Percentiles rank a stretch among this genome's conserved stretches.
Conservation (phyloP, 2,797 vertebrate genomes). For the Heterohyrax brucei region DNA sequence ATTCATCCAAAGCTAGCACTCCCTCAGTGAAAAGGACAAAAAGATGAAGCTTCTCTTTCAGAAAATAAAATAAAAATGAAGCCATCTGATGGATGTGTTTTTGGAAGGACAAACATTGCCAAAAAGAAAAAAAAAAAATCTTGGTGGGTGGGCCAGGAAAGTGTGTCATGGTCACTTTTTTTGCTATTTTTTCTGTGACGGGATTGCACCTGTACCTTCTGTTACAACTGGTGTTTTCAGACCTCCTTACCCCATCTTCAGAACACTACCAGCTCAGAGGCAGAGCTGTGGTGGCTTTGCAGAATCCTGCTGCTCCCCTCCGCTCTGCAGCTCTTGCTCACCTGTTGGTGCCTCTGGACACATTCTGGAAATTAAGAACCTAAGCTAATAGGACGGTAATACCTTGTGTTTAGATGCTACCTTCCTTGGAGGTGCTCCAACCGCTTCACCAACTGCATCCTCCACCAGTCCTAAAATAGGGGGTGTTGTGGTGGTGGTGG, state of each 20-base stretch:
- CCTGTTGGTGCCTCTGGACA: constrained; percentile 10
- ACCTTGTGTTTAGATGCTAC: constrained; percentile 34
- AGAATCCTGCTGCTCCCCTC: not conserved
- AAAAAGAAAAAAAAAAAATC: not conserved
- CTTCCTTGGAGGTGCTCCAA: constrained; percentile 54
- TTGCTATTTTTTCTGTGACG: constrained; percentile 13
- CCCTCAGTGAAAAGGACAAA: constrained; percentile 87
- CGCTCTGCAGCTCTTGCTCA: constrained; percentile 37
- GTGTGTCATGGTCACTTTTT: not conserved
- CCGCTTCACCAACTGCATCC: not conserved
- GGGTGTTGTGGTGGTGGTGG: not conserved
- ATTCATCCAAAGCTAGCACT: constrained; percentile 87
- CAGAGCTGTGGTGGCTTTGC: not conserved
- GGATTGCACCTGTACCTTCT: not conserved
- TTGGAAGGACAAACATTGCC: constrained; percentile 69
- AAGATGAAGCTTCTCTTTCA: constrained; percentile 84
- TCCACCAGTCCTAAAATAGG: not conserved
- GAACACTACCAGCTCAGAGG: not conserved
- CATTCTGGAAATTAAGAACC: constrained; percentile 61
- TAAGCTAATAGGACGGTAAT: constrained; percentile 36
- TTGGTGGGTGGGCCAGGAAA: not conserved
- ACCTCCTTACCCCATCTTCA: not conserved
- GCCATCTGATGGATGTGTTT: constrained; percentile 78
- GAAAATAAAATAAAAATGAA: constrained; percentile 80
- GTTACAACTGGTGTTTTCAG: not conserved